phyloP scores from a whole-genome alignment of 2,113 vertebrate species.

The Notechis scutatus region DNA sequence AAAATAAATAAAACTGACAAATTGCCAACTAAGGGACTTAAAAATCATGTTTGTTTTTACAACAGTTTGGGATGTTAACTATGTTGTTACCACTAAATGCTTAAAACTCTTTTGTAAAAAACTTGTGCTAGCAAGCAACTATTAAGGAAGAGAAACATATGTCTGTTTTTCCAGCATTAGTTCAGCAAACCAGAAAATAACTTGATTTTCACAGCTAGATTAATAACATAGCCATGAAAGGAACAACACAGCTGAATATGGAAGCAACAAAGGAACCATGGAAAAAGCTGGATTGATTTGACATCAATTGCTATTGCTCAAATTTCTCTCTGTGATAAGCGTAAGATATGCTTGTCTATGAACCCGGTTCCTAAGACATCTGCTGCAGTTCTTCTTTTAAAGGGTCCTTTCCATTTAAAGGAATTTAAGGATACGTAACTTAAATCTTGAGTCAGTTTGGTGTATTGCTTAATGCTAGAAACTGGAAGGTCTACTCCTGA shows the following conservation, averaged over 20 bases:
- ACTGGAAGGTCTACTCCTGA: not conserved
- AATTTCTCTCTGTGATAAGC: not conserved
- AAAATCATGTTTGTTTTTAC: not conserved
- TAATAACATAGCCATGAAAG: conserved; percentile 1
- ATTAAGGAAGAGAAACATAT: not conserved
- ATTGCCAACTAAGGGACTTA: too few species aligned
- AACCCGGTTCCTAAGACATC: not conserved
- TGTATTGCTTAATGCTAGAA: not conserved
- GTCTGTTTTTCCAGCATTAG: not conserved
- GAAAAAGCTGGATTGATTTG: not conserved
- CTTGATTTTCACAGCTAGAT: conserved; percentile 20
- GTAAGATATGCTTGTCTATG: not conserved
- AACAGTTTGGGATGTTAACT: not conserved
- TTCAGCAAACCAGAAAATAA: conserved; percentile 20
- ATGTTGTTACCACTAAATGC: not conserved
- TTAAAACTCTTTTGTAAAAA: not conserved
- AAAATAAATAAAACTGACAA: not conserved
- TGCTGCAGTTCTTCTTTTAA: not conserved
- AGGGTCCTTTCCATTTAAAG: not conserved
- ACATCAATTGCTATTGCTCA: not conserved
- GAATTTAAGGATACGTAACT: not conserved
- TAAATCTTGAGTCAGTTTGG: not conserved
- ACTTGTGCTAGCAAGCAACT: not conserved
- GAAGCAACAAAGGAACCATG: not conserved
- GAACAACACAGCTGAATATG: not conserved